phyloP scores from a whole-genome alignment of 2,113 vertebrate species.

The Oncorhynchus keta region DNA sequence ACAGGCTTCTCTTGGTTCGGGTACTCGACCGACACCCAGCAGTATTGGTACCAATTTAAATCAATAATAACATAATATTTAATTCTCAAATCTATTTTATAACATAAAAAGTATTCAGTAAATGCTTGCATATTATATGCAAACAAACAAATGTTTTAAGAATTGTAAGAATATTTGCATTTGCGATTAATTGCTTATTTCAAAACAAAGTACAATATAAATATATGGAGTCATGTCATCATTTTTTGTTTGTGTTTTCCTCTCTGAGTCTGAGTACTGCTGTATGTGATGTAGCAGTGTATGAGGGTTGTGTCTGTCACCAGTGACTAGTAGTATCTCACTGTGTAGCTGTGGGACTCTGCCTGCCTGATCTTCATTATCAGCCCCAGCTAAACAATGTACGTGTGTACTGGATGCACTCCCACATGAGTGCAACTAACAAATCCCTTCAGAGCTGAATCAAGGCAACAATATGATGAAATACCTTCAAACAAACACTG shows the following conservation, averaged over 20 bases:
- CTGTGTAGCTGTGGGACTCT: conserved; percentile 60
- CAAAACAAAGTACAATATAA: background rate
- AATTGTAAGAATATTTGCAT: background rate
- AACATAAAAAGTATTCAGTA: background rate
- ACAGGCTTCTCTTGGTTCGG: conserved; percentile 23
- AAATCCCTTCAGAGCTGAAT: conserved; percentile 73
- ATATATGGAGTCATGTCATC: background rate
- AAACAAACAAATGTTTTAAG: too few species aligned
- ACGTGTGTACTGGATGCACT: conserved; percentile 62
- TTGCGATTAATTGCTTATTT: background rate
- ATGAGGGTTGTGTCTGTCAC: conserved; percentile 50
- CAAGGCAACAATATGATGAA: conserved; percentile 73
- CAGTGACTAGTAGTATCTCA: conserved; percentile 40
- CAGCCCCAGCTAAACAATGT: conserved; percentile 70
- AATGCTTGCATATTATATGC: background rate
- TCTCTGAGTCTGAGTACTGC: conserved; percentile 23
- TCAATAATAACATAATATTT: background rate
- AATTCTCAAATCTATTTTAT: background rate
- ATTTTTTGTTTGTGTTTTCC: conserved; percentile 18
- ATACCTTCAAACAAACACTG: conserved; percentile 71
- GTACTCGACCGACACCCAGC: conserved; percentile 27
- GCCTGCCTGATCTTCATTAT: conserved; percentile 72
- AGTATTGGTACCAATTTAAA: conserved; percentile 39
- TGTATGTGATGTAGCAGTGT: conserved; percentile 14
- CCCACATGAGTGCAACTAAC: conserved; percentile 72